These are phyloP conservation scores for Drosophila virilis DNA, from an alignment of 1,140 invertebrate genomes.

Conservation along the genomic window DNA sequence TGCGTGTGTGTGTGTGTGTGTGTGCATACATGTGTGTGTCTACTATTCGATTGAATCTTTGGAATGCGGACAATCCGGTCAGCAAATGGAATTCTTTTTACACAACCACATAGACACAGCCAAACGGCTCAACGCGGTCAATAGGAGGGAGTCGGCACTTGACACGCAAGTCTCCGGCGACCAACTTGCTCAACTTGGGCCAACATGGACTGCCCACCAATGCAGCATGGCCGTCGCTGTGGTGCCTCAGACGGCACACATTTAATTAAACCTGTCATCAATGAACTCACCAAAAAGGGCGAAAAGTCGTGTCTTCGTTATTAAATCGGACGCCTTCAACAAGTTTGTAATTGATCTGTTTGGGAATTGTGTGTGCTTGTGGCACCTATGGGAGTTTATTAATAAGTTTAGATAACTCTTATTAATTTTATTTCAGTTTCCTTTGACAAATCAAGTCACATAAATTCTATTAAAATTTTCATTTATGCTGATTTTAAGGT, in stretches of 20 bases:
- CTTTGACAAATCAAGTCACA: no score
- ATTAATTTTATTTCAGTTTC: no score
- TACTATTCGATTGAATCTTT: constrained; percentile 70
- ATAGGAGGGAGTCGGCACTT: constrained; percentile 51
- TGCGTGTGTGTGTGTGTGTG: constrained; percentile 25
- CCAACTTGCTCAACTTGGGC: constrained; percentile 3
- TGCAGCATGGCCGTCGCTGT: no score
- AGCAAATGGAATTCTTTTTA: constrained; percentile 73
- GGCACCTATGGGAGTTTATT: background rate
- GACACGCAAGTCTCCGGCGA: constrained; percentile 39
- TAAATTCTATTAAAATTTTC: background rate
- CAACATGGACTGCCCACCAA: background rate
- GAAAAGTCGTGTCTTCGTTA: constrained; percentile 6
- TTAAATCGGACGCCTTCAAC: constrained; percentile 11
- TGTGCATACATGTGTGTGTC: constrained; percentile 23
- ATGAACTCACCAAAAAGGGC: constrained; percentile 24
- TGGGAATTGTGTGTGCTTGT: background rate
- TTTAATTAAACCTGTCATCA: constrained; percentile 37
- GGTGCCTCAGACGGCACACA: constrained; percentile 16
- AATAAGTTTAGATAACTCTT: no score
- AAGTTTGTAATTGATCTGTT: constrained; percentile 22
- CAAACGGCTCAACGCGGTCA: constrained; percentile 57
- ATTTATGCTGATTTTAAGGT: background rate
- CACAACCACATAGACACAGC: constrained; percentile 50
- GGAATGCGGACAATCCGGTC: constrained; percentile 82